Conservation (phyloP, 1,140 invertebrate genomes). For the Saxidomus purpurata region DNA sequence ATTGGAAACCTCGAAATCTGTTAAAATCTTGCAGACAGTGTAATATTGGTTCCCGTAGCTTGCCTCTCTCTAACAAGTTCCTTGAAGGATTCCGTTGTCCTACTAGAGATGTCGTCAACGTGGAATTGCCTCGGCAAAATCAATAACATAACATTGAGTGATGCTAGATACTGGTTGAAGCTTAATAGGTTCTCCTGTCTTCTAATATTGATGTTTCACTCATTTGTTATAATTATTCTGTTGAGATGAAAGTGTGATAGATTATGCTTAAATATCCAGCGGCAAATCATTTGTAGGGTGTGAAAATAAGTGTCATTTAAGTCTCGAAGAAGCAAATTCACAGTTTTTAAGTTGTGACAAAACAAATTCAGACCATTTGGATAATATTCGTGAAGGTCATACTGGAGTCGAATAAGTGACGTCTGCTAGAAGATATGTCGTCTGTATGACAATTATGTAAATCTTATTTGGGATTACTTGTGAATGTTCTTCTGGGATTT, state of each 20-base stretch:
- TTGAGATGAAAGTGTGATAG: conserved; percentile 46
- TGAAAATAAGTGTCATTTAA: conserved; percentile 33
- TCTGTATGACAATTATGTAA: conserved; percentile 58
- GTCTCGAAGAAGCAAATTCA: neutral
- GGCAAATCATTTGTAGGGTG: conserved; percentile 28
- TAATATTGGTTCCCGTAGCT: conserved; percentile 47
- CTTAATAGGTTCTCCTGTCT: conserved; percentile 55
- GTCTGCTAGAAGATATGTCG: conserved; percentile 45
- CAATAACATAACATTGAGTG: conserved; percentile 63
- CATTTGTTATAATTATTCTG: conserved; percentile 65
- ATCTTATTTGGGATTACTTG: conserved; percentile 35
- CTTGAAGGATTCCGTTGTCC: conserved; percentile 62
- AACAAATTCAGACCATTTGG: conserved; percentile 3
- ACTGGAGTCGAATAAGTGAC: conserved; percentile 48
- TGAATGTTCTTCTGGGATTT: conserved; percentile 33
- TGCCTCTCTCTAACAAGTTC: conserved; percentile 62
- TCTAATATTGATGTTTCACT: conserved; percentile 61
- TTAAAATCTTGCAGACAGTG: conserved; percentile 48
- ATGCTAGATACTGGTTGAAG: conserved; percentile 41
- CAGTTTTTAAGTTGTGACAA: conserved; percentile 31
- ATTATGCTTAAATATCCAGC: conserved; percentile 17
- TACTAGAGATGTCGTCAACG: conserved; percentile 53
- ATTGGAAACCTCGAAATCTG: conserved; percentile 26
- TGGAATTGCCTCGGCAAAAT: conserved; percentile 62
- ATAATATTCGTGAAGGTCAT: conserved; percentile 64